Conservation (phyloP, 2,888 invertebrate species). For the Calliphora vomitoria region DNA sequence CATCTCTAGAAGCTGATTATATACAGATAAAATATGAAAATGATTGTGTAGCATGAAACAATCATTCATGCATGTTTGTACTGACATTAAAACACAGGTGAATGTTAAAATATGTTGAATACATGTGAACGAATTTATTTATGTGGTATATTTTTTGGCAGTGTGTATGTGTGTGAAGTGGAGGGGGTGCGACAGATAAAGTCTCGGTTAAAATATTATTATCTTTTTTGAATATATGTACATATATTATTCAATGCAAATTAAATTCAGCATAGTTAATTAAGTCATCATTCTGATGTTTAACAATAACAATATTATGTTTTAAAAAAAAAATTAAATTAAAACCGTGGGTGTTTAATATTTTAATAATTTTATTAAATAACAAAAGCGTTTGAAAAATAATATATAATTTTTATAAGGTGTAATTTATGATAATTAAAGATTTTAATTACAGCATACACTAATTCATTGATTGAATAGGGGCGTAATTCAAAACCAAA, state of each 20-base stretch:
- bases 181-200: background rate
- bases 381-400: background rate
- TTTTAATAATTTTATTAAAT: background rate
- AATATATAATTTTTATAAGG: too few species aligned
- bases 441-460: too few species aligned
- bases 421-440: too few species aligned
- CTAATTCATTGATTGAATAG: too few species aligned
- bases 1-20: conserved; percentile 36
- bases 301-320: conserved; percentile 13
- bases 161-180: background rate
- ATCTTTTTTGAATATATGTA: conserved; percentile 13
- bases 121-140: background rate
- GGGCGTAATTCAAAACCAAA: too few species aligned
- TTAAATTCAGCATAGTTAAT: conserved; percentile 61
- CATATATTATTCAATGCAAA: conserved; percentile 62
- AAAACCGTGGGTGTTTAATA: background rate
- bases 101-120: conserved; percentile 32
- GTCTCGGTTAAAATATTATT: conserved; percentile 31
- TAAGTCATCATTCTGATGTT: conserved; percentile 52
- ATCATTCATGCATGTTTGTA: conserved; percentile 38
- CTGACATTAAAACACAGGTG: conserved; percentile 34
- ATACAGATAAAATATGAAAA: conserved; percentile 52
- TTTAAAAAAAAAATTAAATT: background rate
- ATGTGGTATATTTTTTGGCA: background rate
- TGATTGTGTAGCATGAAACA: conserved; percentile 43